phyloP scores from a whole-genome alignment of 2,113 vertebrate species.

The Otus sunia region DNA sequence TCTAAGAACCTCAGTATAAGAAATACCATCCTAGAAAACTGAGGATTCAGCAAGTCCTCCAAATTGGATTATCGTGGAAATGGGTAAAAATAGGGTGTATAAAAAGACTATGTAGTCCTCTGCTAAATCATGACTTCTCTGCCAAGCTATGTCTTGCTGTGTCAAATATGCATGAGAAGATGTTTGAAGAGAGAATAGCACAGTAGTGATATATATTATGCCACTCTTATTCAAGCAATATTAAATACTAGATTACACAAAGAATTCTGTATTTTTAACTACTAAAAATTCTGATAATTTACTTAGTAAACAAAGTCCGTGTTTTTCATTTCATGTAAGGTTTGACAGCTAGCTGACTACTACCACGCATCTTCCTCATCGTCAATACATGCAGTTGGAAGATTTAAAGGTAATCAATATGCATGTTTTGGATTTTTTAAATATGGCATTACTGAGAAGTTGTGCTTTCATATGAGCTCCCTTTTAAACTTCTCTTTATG shows the following conservation, averaged over 20 bases:
- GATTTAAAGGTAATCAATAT: neutral
- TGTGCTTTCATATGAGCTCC: neutral
- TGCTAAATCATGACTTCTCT: neutral
- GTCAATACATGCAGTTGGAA: neutral
- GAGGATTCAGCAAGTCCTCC: neutral
- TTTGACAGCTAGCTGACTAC: neutral
- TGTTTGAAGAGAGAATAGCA: neutral
- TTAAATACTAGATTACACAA: neutral
- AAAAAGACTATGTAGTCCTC: neutral
- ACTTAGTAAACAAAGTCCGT: neutral
- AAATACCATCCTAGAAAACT: neutral
- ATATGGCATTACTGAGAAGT: neutral
- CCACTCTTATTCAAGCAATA: neutral
- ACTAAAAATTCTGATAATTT: neutral
- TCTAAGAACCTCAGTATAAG: neutral
- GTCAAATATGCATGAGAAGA: neutral
- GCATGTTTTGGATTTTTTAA: neutral
- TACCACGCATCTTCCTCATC: fast-evolving
- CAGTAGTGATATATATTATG: neutral
- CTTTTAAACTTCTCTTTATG: neutral
- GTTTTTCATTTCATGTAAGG: neutral
- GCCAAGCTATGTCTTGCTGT: neutral
- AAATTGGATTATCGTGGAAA: neutral
- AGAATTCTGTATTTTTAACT: neutral
- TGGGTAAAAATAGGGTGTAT: neutral